Percentiles rank a stretch among this genome's conserved stretches.
Evolutionary conservation across 2,113 vertebrate genomes (phyloP).

Genomic region (Sphaerodactylus townsendi): DNA sequence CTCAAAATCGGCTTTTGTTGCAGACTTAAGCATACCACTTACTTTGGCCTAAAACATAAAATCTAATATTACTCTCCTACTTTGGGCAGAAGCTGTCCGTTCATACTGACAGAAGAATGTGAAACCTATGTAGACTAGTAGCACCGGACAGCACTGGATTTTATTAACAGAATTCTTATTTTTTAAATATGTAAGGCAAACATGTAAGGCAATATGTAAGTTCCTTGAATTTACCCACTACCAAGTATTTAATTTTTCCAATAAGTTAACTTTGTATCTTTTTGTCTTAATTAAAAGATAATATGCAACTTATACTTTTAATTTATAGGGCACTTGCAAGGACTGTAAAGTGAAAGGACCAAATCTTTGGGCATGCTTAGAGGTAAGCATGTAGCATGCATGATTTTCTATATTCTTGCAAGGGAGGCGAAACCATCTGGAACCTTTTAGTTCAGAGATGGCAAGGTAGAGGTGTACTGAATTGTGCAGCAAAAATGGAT

Average conservation of each 20-base stretch:
- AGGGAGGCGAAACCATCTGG: no score
- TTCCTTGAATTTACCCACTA: neutral
- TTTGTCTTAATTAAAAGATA: neutral
- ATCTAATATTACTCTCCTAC: neutral
- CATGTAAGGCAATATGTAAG: neutral
- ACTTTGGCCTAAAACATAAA: neutral
- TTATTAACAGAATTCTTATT: neutral
- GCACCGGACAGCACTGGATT: neutral
- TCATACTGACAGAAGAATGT: neutral
- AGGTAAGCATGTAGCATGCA: slow-evolving; percentile 76
- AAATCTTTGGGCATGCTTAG: slow-evolving; percentile 97
- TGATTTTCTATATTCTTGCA: neutral
- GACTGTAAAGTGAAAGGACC: slow-evolving; percentile 96
- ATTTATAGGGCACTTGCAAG: slow-evolving; percentile 89
- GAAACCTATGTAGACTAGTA: neutral
- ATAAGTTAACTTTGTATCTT: neutral
- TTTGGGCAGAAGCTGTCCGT: neutral
- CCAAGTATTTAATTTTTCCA: neutral
- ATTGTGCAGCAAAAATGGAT: no score
- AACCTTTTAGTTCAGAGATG: no score
- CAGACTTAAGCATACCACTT: neutral
- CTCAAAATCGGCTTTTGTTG: neutral
- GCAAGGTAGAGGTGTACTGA: no score
- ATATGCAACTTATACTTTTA: slow-evolving; percentile 8
- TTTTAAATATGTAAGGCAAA: no score